phyloP scores from a whole-genome alignment of 2,888 invertebrate genomes.

The Emesis russula region DNA sequence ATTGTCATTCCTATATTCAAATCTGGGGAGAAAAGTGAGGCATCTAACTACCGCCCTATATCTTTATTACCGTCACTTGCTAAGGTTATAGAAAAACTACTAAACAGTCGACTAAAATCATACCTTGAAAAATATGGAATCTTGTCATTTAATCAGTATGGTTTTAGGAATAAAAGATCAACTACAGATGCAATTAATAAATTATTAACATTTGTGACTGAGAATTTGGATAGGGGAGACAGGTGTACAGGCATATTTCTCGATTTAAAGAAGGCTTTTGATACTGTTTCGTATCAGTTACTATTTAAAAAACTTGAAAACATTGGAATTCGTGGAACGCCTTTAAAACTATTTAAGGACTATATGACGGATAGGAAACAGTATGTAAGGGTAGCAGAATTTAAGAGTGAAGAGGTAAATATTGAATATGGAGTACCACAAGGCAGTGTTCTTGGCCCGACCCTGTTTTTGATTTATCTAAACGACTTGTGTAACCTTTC shows the following conservation, averaged over 20 bases:
- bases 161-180: background rate
- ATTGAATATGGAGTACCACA: background rate
- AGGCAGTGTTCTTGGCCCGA: background rate
- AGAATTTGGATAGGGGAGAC: no score
- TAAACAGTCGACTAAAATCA: background rate
- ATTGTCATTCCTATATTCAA: background rate
- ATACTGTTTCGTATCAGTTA: background rate
- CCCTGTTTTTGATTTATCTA: background rate
- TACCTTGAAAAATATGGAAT: background rate
- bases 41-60: background rate
- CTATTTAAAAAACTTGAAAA: background rate
- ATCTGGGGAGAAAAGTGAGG: background rate
- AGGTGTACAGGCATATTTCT: no score
- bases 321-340: background rate
- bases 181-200: no score
- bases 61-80: background rate
- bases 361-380: background rate
- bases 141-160: background rate
- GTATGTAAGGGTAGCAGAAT: background rate
- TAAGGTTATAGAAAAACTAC: background rate
- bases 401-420: background rate
- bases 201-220: no score
- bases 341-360: background rate
- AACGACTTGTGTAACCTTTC: background rate
- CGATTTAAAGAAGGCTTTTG: background rate